Evolutionary conservation across 2,888 invertebrate species (phyloP).

Genomic region (Allacma fusca): DNA sequence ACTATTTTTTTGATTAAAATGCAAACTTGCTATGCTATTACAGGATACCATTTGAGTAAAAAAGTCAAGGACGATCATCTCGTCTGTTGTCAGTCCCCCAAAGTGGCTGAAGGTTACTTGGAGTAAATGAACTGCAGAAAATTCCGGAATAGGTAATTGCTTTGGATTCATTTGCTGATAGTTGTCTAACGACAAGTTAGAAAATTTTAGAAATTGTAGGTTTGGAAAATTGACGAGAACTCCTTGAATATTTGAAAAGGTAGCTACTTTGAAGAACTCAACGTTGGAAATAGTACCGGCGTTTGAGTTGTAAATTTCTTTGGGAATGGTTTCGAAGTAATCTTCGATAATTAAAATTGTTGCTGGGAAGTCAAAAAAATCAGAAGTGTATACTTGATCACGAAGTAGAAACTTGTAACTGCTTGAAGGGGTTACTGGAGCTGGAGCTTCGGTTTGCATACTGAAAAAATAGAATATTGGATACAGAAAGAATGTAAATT

Average conservation of each 20-base stretch:
- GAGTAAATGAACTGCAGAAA: not conserved
- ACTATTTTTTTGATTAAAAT: conserved; percentile 4
- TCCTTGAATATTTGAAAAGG: not conserved
- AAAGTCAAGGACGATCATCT: not conserved
- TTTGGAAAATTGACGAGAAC: not conserved
- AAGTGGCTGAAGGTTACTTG: not conserved
- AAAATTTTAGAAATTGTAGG: not conserved
- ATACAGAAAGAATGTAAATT: too few species aligned
- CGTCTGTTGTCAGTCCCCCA: not conserved
- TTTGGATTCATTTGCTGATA: not conserved
- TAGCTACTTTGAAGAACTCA: not conserved
- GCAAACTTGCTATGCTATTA: not conserved
- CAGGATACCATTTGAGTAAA: not conserved
- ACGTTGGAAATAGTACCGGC: not conserved
- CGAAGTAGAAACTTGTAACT: conserved; percentile 3
- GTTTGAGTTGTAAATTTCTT: not conserved
- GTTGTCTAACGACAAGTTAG: not conserved
- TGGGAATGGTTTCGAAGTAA: not conserved
- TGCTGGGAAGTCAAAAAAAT: not conserved
- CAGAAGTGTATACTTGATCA: not conserved
- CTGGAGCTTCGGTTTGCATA: not conserved
- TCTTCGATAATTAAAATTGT: not conserved
- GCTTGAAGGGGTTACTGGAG: not conserved
- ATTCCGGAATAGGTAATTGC: not conserved
- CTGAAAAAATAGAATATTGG: not conserved